Conservation (phyloP, 2,113 vertebrate genomes). For the Apeltes quadracus region DNA sequence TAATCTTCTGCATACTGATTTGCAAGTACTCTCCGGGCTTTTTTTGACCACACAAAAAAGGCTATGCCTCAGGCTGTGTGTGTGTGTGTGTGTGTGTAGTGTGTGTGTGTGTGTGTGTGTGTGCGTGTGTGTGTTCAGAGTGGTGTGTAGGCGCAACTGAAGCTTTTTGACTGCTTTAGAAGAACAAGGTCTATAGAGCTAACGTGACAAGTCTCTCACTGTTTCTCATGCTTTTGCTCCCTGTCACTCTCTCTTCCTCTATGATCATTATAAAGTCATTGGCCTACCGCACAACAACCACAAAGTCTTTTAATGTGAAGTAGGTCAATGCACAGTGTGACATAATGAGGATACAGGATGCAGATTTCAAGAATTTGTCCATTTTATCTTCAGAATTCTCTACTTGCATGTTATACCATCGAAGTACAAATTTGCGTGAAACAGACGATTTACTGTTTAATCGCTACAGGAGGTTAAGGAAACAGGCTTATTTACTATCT, state of each 20-base stretch:
- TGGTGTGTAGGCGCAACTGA: slow-evolving; percentile 52
- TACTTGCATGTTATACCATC: not conserved
- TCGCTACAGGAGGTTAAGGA: not conserved
- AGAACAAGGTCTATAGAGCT: slow-evolving; percentile 48
- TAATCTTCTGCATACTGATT: slow-evolving; percentile 44
- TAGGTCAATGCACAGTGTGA: slow-evolving; percentile 57
- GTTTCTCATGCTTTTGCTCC: slow-evolving; percentile 14
- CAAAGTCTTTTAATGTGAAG: slow-evolving; percentile 57
- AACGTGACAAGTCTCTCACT: slow-evolving; percentile 31
- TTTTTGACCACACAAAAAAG: slow-evolving; percentile 14
- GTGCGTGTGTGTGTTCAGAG: slow-evolving; percentile 32
- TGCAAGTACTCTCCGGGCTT: slow-evolving; percentile 10
- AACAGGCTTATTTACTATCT: not conserved
- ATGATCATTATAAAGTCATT: slow-evolving; percentile 47
- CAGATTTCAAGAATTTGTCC: slow-evolving; percentile 16
- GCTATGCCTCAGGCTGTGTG: slow-evolving; percentile 42
- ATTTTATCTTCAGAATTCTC: slow-evolving; percentile 20
- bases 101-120: slow-evolving; percentile 1
- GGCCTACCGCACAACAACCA: slow-evolving; percentile 40
- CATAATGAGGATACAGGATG: slow-evolving; percentile 27
- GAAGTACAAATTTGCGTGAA: slow-evolving; percentile 16
- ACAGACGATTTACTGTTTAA: not conserved
- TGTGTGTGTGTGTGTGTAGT: slow-evolving; percentile 9
- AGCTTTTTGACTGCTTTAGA: slow-evolving; percentile 56
- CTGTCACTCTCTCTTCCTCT: slow-evolving; percentile 31